Evolutionary conservation across 2,888 invertebrate genomes (phyloP).

Genomic region (Allacma fusca): DNA sequence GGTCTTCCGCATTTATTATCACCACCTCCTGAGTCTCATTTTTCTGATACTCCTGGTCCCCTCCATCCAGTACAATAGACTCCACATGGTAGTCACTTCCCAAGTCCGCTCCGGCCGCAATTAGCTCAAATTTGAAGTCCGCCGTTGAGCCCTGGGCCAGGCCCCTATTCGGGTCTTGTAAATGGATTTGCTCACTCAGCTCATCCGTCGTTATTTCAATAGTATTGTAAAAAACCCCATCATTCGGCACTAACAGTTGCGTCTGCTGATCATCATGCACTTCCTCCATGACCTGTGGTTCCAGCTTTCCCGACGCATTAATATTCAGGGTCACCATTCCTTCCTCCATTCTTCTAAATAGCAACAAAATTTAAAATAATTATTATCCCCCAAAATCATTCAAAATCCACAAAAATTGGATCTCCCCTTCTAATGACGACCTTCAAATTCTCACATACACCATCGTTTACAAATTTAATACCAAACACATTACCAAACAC

Average conservation of each 20-base stretch:
- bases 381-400: neutral
- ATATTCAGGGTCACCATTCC: neutral
- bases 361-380: neutral
- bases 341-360: neutral
- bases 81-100: neutral
- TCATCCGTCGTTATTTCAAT: constrained; percentile 46
- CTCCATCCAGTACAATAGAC: neutral
- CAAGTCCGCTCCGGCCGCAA: neutral
- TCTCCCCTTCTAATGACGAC: too few species aligned
- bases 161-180: neutral
- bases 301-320: neutral
- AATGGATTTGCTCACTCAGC: constrained; percentile 25
- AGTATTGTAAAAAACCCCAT: constrained; percentile 43
- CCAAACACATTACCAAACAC: too few species aligned
- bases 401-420: too few species aligned
- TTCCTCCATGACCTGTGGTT: neutral
- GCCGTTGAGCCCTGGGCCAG: neutral
- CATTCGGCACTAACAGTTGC: neutral
- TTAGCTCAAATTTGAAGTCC: constrained; percentile 6
- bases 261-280: neutral
- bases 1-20: constrained; percentile 30
- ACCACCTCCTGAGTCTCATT: constrained; percentile 5
- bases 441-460: too few species aligned
- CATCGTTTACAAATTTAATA: too few species aligned
- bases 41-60: neutral